Evolutionary conservation across 2,113 vertebrate species (phyloP), one percentile per base, ranked within the genome.

Genomic region (Bambusicola thoracicus): DNA sequence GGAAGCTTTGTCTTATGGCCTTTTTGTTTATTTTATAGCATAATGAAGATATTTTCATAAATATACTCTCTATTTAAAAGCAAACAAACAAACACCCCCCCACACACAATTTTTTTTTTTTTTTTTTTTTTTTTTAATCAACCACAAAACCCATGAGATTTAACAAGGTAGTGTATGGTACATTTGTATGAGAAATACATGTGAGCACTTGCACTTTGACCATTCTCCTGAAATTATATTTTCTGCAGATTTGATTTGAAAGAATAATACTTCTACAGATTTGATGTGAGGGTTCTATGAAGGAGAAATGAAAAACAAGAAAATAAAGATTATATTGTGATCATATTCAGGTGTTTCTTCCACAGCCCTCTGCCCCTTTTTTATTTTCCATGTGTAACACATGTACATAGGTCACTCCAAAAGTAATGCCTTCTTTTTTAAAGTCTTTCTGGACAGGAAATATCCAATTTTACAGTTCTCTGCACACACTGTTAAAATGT

Each of bases 1-100:
- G 6, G 41, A 67, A 82, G 51, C 27, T 18, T 0, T 1, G 4
- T 30, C 2, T 36, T 21, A 4, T 34, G 11, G 5, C 2, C 40
- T 67, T 72, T 79, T 76, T 81, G 4, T 69, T 55, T 34, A 21
- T 38, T 2, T 36, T 79, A 32, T 22, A 30, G 46, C 27, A 30
- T 29, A 53, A 30, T 53, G 51, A 30, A 53, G 51, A 53, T 53
- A 53, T 29, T 53, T 53, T 53, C 25, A 53, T 53, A 53, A 53
- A 53, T 53, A 53, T 29, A 15, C 27, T 53, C 27, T 53, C 27
- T 16, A 30, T 10, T 30, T 53, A 53, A 53, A 53, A 29, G 51
- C 51, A 53, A 53, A 30, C 27, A 53, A 29, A 29, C 8, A 17
- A 12, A 11, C 48, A 46, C 44, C 19, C 22, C 24, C 22, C 21